Evolutionary conservation across 2,797 vertebrate genomes (phyloP).

Genomic region (Scomberomorus guttatus): DNA sequence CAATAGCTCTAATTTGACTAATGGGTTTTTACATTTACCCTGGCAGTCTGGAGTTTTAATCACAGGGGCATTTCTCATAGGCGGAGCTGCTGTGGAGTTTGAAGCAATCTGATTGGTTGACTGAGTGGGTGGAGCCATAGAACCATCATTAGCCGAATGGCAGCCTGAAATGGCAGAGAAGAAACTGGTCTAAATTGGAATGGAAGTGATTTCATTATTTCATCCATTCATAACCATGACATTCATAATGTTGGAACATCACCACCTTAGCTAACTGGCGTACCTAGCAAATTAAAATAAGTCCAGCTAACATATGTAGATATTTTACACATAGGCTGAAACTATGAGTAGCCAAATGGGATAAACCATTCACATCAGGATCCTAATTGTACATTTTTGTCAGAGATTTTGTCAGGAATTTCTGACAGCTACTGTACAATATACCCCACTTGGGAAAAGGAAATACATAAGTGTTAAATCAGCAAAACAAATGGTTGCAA

Average conservation of each 20-base stretch:
- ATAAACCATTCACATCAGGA: no score
- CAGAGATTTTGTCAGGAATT: not conserved
- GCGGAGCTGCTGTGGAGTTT: not conserved
- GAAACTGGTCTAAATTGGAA: not conserved
- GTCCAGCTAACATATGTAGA: not conserved
- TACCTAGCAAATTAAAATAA: not conserved
- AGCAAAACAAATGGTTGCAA: not conserved
- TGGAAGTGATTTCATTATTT: not conserved
- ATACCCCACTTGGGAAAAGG: not conserved
- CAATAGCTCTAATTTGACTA: not conserved
- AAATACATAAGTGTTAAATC: not conserved
- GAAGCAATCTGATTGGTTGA: conserved; percentile 9
- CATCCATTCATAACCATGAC: not conserved
- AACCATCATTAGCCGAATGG: not conserved
- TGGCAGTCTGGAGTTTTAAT: conserved; percentile 21
- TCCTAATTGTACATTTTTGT: not conserved
- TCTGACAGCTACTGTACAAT: not conserved
- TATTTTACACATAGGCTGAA: not conserved
- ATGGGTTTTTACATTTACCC: not conserved
- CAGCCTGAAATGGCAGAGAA: not conserved
- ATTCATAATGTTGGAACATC: not conserved
- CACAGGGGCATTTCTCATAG: not conserved
- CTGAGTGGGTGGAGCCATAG: conserved; percentile 12
- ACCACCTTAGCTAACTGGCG: not conserved
- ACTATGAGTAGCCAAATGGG: no score